Evolutionary conservation across 2,113 vertebrate genomes (phyloP).

Genomic region (Neopipo cinnamomea): DNA sequence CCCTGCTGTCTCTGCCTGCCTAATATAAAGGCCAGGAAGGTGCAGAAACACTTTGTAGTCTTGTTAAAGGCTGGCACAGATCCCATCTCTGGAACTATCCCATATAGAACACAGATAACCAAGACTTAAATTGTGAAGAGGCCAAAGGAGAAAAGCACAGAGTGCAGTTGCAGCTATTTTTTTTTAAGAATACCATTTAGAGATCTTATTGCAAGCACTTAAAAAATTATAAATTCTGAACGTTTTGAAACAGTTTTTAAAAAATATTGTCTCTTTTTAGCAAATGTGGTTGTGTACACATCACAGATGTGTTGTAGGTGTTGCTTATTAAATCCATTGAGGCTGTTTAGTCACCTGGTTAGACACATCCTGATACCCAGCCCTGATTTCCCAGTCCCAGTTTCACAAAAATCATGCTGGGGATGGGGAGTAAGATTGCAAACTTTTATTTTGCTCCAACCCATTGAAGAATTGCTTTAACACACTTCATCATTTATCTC

Average conservation of each 20-base stretch:
- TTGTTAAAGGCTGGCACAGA: background rate
- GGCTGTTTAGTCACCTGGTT: background rate
- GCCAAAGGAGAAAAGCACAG: background rate
- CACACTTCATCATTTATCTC: background rate
- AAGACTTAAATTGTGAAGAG: background rate
- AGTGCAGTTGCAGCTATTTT: background rate
- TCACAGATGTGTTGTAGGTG: background rate
- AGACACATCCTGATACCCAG: background rate
- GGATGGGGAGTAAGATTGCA: background rate
- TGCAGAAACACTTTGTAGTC: background rate
- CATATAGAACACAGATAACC: rapidly evolving
- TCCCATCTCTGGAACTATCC: background rate
- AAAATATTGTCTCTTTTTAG: background rate
- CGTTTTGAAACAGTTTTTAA: background rate
- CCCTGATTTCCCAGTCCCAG: background rate
- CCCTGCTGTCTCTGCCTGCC: background rate
- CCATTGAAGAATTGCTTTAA: background rate
- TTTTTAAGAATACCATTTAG: background rate
- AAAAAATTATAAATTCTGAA: background rate
- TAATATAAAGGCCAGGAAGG: background rate
- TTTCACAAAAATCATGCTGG: background rate
- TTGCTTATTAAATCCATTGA: background rate
- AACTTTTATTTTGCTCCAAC: background rate
- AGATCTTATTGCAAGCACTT: background rate
- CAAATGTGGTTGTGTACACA: background rate